Evolutionary conservation across 2,113 vertebrate species (phyloP).

Genomic region (Otus sunia): DNA sequence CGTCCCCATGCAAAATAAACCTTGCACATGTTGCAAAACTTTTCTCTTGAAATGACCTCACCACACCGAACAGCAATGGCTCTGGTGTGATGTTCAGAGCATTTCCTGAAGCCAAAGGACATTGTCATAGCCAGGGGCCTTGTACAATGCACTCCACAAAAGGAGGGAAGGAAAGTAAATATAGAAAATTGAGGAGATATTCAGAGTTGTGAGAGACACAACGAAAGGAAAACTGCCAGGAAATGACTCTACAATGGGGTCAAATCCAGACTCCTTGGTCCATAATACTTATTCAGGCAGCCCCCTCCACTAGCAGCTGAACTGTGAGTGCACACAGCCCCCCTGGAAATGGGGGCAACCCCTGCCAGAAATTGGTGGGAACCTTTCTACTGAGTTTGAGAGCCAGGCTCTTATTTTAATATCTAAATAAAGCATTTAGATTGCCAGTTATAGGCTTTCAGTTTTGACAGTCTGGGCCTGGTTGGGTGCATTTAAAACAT

Average conservation of each 20-base stretch:
- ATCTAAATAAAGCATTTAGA: not conserved
- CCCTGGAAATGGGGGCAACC: not conserved
- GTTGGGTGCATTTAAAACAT: not conserved
- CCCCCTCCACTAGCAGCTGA: not conserved
- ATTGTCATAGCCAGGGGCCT: slow-evolving; percentile 6
- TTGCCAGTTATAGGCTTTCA: not conserved
- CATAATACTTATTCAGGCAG: not conserved
- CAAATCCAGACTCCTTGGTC: not conserved
- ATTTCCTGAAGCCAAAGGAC: slow-evolving; percentile 24
- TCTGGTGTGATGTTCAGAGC: not conserved
- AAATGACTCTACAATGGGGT: slow-evolving; percentile 18
- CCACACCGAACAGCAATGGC: not conserved
- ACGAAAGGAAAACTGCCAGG: slow-evolving; percentile 46
- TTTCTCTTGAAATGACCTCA: slow-evolving; percentile 4
- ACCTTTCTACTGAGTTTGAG: not conserved
- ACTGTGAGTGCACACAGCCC: not conserved
- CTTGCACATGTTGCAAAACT: not conserved
- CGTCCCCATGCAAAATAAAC: not conserved
- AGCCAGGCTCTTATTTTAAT: not conserved
- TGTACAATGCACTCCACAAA: slow-evolving; percentile 26
- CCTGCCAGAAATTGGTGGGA: not conserved
- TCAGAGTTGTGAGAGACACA: slow-evolving; percentile 19
- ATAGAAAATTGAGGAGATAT: slow-evolving; percentile 45
- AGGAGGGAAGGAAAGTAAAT: slow-evolving; percentile 38
- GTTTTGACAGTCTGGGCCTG: not conserved